Conservation (phyloP, 1,140 invertebrate species). For the Triops cancriformis region DNA sequence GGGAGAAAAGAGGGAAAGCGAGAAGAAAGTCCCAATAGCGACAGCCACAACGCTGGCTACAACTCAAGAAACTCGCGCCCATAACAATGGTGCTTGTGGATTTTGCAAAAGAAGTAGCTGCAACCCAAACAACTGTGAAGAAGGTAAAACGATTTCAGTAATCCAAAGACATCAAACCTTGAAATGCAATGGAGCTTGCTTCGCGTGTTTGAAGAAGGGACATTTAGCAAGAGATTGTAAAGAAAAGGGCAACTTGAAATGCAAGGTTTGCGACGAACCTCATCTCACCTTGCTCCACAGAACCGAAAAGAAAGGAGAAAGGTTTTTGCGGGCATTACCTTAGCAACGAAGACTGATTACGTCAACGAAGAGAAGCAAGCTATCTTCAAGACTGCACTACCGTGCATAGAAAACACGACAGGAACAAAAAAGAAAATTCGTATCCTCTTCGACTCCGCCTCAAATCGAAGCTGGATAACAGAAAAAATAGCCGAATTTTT, state of each 20-base stretch:
- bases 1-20: neutral
- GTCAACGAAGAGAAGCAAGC: neutral
- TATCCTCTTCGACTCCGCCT: neutral
- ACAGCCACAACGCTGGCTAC: too few species aligned
- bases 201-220: constrained; percentile 78
- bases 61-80: too few species aligned
- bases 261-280: neutral
- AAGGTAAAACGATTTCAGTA: neutral
- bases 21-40: too few species aligned
- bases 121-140: too few species aligned
- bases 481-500: neutral
- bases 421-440: neutral
- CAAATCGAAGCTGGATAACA: neutral
- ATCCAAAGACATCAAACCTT: neutral
- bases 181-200: constrained; percentile 48
- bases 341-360: too few species aligned
- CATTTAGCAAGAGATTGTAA: constrained; percentile 81
- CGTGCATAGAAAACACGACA: neutral
- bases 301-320: too few species aligned
- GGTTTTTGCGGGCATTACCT: too few species aligned
- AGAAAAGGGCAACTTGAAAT: constrained; percentile 37
- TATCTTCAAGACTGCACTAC: neutral
- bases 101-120: too few species aligned
- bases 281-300: constrained; percentile 18
- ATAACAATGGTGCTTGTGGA: too few species aligned